Conservation (phyloP, 2,113 vertebrate genomes). For the Anolis sagrei region DNA sequence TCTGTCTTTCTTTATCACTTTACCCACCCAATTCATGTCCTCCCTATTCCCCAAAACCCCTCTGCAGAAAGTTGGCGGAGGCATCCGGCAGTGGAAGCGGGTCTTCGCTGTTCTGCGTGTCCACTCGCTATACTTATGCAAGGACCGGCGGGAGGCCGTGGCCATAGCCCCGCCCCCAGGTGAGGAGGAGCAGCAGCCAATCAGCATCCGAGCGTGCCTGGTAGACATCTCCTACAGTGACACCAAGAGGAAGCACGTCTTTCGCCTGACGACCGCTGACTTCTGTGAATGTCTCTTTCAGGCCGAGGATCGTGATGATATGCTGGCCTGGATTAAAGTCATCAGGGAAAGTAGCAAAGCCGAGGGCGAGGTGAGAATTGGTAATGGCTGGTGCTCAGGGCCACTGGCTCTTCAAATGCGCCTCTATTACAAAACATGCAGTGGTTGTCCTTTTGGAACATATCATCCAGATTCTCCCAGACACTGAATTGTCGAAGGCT, state of each 20-base stretch:
- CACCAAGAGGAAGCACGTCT: constrained; percentile 95
- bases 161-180: constrained; percentile 80
- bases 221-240: constrained; percentile 99
- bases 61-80: constrained; percentile 91
- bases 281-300: constrained; percentile 99
- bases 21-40: constrained; percentile 21
- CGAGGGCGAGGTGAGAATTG: constrained; percentile 91
- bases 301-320: constrained; percentile 96
- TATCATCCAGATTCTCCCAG: neutral
- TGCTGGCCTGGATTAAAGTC: constrained; percentile 97
- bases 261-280: constrained; percentile 97
- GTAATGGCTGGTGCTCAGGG: constrained; percentile 43
- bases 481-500: too few relatives aligned
- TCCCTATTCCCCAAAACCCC: constrained; percentile 49
- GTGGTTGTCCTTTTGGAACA: neutral
- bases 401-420: constrained; percentile 55
- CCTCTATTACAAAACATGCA: constrained; percentile 11
- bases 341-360: constrained; percentile 95
- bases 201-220: constrained; percentile 95
- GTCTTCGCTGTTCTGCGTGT: constrained; percentile 90
- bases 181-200: constrained; percentile 91
- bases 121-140: constrained; percentile 92
- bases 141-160: constrained; percentile 93
- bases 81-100: constrained; percentile 95
- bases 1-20: constrained; percentile 1